A percentile compares a stretch with the other conserved stretches of the same genome.
Conservation (phyloP, 2,797 vertebrate genomes). For the Channallabes apus region DNA sequence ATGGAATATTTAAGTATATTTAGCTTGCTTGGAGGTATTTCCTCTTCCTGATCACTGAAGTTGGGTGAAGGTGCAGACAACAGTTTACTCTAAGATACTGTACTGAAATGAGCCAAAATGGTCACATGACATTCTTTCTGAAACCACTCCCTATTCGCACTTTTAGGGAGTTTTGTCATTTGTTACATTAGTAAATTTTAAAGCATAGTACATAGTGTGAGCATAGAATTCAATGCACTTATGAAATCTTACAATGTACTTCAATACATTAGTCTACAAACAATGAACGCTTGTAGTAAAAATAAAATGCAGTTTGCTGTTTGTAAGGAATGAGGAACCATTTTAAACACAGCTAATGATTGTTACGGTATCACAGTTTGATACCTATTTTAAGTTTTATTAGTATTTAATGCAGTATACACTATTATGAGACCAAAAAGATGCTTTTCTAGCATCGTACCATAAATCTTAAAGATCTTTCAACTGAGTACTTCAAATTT, state of each 20-base stretch:
- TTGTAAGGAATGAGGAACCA: not conserved
- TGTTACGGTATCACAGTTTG: not conserved
- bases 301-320: not conserved
- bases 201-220: too few species aligned
- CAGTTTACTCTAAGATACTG: not conserved
- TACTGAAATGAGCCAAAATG: not conserved
- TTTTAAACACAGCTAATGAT: not conserved
- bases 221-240: not conserved
- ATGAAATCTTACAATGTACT: not conserved
- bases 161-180: not conserved
- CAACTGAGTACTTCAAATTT: not conserved
- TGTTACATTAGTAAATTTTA: not conserved
- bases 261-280: not conserved
- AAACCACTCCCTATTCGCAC: not conserved
- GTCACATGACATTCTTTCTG: not conserved
- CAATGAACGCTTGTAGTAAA: too few species aligned
- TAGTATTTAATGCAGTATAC: not conserved
- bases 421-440: not conserved
- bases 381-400: not conserved
- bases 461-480: not conserved
- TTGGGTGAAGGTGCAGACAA: not conserved
- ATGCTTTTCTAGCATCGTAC: not conserved
- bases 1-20: slow-evolving; percentile 11
- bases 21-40: slow-evolving; percentile 9
- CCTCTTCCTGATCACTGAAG: slow-evolving; percentile 2